Evolutionary conservation across 2,113 vertebrate species (phyloP), one percentile per base, ranked within the genome.

Genomic region (Gallinago paraguaiae): DNA sequence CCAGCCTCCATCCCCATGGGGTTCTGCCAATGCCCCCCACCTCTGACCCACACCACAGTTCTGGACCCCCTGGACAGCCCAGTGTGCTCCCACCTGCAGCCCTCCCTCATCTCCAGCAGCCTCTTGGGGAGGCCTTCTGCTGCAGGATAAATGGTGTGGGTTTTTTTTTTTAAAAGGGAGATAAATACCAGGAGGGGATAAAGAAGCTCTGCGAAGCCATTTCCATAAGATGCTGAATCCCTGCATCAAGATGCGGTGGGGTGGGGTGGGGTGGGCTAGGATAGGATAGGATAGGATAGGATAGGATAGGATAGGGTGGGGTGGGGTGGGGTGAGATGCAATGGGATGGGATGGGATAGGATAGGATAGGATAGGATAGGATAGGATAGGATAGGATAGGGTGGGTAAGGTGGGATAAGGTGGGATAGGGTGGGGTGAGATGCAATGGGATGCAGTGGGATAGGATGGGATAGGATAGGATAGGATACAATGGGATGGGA

Each of bases 81-180:
- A 4, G 11, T 0, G 2, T 24, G 31, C 17, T 68, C n/a, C 64
- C 9, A 15, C 16, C 33, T 4, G 0, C 60, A 48, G 60, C 60
- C n/a, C 35, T 80, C n/a, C 37, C 51, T 28, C 43, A 11, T 17
- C 27, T 20, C 39, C 54, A 19, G 13, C 60, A n/a, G 30, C 19
- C 37, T 46, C 48, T 35, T 37, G 2, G 2, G 63, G 41, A 23
- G 17, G 57, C 24, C 7, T 54, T 77, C 43, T 41, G 41, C 80
- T 75, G 51, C 30, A 45, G 48, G 18, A 6, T 41, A 33, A 59
- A 23, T 27, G 27, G 8, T 22, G 46, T 7, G 24, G 18, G 8
- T 3, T 57, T 59, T 22, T 57, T 59, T 22, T 28, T 39, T 24
- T 46, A 64, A 6, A 30, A 56, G 27, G 46, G 19, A 13, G 23